phyloP scores from a whole-genome alignment of 2,113 vertebrate species.

The Cheilinus undulatus region DNA sequence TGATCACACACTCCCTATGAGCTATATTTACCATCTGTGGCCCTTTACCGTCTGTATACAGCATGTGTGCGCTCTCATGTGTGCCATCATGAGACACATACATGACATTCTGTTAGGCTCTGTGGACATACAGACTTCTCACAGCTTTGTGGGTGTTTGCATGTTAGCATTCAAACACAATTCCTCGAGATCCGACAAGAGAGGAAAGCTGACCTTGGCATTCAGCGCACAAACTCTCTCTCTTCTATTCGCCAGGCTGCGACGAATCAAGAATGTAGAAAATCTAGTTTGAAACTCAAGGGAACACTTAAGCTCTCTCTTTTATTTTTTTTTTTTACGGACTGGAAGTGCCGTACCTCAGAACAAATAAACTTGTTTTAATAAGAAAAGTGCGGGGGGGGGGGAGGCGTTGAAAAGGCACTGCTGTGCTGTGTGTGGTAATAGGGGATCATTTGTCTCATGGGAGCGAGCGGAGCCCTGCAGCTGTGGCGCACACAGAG shows the following conservation, averaged over 20 bases:
- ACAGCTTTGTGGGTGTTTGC: constrained; percentile 20
- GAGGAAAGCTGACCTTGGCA: constrained; percentile 25
- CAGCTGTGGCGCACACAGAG: constrained; percentile 65
- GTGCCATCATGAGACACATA: constrained; percentile 47
- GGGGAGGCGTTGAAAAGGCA: constrained; percentile 40
- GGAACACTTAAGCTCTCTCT: background rate
- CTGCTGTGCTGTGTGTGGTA: constrained; percentile 54
- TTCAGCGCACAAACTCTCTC: constrained; percentile 16
- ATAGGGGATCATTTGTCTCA: constrained; percentile 64
- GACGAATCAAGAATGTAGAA: constrained; percentile 11
- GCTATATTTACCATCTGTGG: constrained; percentile 72
- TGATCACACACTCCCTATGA: constrained; percentile 64
- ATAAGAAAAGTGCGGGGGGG: constrained; percentile 38
- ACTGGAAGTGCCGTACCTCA: background rate
- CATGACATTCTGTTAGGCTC: constrained; percentile 40
- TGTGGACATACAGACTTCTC: constrained; percentile 22
- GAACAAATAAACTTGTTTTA: constrained; percentile 56
- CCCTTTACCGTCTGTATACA: constrained; percentile 45
- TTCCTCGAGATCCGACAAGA: constrained; percentile 33
- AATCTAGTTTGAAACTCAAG: background rate
- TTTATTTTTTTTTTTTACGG: background rate
- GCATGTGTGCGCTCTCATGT: constrained; percentile 29
- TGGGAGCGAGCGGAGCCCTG: constrained; percentile 48
- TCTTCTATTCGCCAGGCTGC: constrained; percentile 9
- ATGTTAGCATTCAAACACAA: constrained; percentile 32